phyloP scores from a whole-genome alignment of 1,140 invertebrate species.

The Heliothis virescens region DNA sequence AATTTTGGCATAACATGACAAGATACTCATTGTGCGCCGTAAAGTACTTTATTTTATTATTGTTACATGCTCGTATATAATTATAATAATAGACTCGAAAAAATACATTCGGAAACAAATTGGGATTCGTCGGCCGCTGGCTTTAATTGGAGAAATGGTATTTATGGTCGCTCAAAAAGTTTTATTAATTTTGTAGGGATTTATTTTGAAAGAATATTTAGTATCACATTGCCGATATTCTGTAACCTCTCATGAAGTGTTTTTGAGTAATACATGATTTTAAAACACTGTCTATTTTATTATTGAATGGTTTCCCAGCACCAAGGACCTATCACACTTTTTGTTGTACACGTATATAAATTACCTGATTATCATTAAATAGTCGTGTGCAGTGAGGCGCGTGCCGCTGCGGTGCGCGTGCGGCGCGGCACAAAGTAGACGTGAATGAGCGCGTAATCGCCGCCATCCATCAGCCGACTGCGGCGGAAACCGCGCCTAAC shows the following conservation, averaged over 20 bases:
- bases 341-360: background rate
- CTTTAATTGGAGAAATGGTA: background rate
- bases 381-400: background rate
- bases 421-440: slow-evolving; percentile 23
- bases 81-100: background rate
- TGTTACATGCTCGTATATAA: slow-evolving; percentile 2
- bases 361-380: background rate
- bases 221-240: background rate
- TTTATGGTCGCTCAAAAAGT: background rate
- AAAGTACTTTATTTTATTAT: background rate
- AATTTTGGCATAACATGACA: background rate
- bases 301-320: no score
- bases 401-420: background rate
- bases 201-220: background rate
- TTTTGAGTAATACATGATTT: background rate
- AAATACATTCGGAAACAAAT: slow-evolving; percentile 4
- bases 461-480: slow-evolving; percentile 27
- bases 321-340: no score
- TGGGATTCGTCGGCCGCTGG: background rate
- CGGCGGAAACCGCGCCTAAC: slow-evolving; percentile 22
- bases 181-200: background rate
- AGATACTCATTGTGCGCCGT: background rate
- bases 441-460: slow-evolving; percentile 33
- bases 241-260: background rate
- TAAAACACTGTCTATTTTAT: no score